phyloP scores from a whole-genome alignment of 2,113 vertebrate genomes.

The Alexandromys fortis region DNA sequence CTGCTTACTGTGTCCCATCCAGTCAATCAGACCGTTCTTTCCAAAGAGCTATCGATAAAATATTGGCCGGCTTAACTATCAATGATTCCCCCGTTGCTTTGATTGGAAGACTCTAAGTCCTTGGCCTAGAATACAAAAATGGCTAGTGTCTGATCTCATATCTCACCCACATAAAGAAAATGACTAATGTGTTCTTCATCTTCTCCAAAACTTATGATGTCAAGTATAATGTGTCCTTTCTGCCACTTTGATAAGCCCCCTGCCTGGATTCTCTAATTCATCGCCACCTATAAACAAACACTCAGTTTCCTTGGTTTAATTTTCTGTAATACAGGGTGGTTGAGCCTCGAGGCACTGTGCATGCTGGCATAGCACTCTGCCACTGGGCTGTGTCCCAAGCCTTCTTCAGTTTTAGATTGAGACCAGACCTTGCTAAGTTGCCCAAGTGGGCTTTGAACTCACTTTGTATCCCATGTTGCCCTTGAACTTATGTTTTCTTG shows the following conservation, averaged over 20 bases:
- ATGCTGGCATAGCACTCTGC: neutral
- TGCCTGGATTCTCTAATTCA: neutral
- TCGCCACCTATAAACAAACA: neutral
- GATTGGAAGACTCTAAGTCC: neutral
- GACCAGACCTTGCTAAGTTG: neutral
- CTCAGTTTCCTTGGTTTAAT: neutral
- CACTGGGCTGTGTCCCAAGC: neutral
- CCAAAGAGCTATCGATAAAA: conserved; percentile 22
- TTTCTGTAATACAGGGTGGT: neutral
- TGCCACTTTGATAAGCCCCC: too few relatives aligned
- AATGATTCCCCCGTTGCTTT: neutral
- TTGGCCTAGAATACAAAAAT: neutral
- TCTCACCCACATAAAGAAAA: neutral
- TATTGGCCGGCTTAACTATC: neutral
- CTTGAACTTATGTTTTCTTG: neutral
- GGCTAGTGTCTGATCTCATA: neutral
- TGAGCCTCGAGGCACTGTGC: neutral
- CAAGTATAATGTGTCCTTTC: neutral
- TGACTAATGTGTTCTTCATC: neutral
- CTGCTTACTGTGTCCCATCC: conserved; percentile 16
- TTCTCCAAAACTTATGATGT: neutral
- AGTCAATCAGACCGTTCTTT: conserved; percentile 12
- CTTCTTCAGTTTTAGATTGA: neutral
- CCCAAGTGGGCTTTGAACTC: neutral
- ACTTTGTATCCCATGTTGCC: neutral